Evolutionary conservation across 2,797 vertebrate species (phyloP), one percentile per base, ranked within the genome.

Genomic region (Emydoidea blandingii): DNA sequence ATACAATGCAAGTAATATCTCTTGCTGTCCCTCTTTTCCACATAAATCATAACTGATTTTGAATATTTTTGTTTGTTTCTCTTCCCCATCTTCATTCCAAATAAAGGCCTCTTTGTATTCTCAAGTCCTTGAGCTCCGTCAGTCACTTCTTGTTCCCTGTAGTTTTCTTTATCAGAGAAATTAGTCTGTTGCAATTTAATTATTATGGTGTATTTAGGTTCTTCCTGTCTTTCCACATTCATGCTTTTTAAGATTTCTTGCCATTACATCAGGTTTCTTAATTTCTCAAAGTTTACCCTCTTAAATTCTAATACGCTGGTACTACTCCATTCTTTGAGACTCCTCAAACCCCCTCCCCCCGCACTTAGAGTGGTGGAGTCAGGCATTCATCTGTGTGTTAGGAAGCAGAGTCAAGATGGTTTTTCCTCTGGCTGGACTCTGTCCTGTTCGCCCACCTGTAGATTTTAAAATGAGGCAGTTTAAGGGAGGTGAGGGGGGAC

Each of bases 61-160:
- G 37, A 90, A 56, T 91, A 96, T 96, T 94, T 29, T 81, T 91
- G 87, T 79, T 94, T 93, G 94, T 93, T 92, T 81, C 85, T 90
- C 88, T 93, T 81, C 83, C 91, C 85, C 92, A 89, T 92, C 93
- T 96, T 96, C 87, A 76, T 84, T 93, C 94, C 85, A 95, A 91
- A 87, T 92, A 89, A 94, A 95, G 62, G 85, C 0, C 0, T 65
- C 87, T 97, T 97, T 97, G 88, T 94, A 96, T 83, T 91, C 91
- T 83, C 88, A 89, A 92, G 95, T 91, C 92, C 94, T 92, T 84
- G 93, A 92, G 92, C 83, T 92, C 95, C 94, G 95, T 97, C 92
- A 95, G 14, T 96, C 95, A 97, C 79, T 83, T 93, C 91, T 93
- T 83, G 78, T 83, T 87, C 84, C 93, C 94, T 34, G 6, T 86